Evolutionary conservation across 2,113 vertebrate genomes (phyloP).

Genomic region (Heptranchias perlo): DNA sequence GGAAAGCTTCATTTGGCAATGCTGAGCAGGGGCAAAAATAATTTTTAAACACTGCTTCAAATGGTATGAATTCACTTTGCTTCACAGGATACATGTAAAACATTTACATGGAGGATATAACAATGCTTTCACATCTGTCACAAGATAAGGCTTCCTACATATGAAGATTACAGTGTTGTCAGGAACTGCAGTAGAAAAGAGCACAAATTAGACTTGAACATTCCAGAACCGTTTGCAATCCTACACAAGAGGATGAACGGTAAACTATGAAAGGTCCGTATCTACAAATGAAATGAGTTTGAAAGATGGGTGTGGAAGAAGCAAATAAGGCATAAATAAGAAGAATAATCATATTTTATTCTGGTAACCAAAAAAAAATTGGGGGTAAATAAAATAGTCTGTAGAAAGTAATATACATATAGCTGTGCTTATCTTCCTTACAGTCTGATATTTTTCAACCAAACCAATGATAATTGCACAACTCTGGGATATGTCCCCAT

Average conservation of each 20-base stretch:
- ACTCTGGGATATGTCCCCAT: no score
- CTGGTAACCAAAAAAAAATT: no score
- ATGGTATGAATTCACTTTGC: neutral
- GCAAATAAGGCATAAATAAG: no score
- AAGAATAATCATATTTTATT: no score
- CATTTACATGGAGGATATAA: neutral
- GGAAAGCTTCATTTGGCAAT: neutral
- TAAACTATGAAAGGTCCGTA: neutral
- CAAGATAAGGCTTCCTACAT: neutral
- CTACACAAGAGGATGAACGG: neutral
- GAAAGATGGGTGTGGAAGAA: no score
- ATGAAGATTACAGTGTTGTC: neutral
- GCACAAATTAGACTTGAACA: neutral
- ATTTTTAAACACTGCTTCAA: neutral
- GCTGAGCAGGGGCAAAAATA: neutral
- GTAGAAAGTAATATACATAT: no score
- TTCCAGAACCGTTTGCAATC: neutral
- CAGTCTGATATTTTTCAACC: no score
- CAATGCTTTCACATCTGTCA: neutral
- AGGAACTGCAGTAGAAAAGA: neutral
- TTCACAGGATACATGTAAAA: neutral
- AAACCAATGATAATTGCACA: no score
- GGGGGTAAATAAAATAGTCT: no score
- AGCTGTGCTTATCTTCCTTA: no score
- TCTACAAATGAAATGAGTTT: no score